phyloP scores from a whole-genome alignment of 2,113 vertebrate species.

The Ophthalmolycus amberensis region DNA sequence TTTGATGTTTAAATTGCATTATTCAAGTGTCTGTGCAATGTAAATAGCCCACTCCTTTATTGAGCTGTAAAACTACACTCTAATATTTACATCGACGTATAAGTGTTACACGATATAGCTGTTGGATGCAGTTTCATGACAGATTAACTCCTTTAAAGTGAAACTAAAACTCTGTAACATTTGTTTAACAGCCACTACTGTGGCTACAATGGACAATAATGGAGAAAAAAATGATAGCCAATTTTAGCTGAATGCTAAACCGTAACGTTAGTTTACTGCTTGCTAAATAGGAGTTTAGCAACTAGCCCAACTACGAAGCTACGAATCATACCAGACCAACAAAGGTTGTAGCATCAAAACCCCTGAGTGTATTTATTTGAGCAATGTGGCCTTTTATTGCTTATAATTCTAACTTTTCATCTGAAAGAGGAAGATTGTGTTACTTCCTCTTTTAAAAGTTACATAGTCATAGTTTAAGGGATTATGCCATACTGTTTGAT shows the following conservation, averaged over 20 bases:
- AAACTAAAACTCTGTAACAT: background rate
- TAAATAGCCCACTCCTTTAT: background rate
- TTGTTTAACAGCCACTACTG: background rate
- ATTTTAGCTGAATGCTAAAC: background rate
- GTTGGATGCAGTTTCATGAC: background rate
- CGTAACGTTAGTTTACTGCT: background rate
- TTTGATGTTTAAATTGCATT: slow-evolving; percentile 3
- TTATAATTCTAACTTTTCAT: background rate
- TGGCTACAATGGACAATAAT: background rate
- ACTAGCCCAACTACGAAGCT: background rate
- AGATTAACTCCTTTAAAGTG: background rate
- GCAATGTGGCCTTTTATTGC: background rate
- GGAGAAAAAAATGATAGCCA: background rate
- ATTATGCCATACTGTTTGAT: background rate
- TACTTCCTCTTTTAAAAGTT: background rate
- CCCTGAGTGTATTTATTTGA: background rate
- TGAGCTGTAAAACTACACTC: background rate
- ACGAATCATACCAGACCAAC: background rate
- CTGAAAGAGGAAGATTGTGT: background rate
- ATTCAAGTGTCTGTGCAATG: background rate
- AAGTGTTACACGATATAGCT: background rate
- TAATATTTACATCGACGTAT: background rate
- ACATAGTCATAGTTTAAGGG: background rate
- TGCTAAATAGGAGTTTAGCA: background rate
- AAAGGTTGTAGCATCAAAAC: background rate